Evolutionary conservation across 2,113 vertebrate genomes (phyloP), one percentile per base, ranked within the genome.

Genomic region (Paradoxurus hermaphroditus): DNA sequence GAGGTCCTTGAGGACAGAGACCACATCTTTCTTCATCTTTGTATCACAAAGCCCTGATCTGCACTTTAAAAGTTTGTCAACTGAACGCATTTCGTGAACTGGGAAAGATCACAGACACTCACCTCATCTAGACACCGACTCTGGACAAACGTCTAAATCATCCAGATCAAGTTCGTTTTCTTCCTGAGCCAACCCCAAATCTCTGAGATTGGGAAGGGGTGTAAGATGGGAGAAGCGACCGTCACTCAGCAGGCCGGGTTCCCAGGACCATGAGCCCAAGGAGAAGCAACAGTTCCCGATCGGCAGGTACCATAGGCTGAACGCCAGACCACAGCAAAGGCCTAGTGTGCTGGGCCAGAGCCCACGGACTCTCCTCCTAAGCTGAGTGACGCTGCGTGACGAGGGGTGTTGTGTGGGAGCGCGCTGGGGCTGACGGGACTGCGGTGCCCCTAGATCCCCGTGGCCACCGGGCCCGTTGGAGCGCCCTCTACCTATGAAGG

Each of bases 381-480:
- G 41, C 23, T 27, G 0, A 46, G 84, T 7, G 49, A 68, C 5
- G 7, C 36, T 7, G 1, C 14, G 73, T 36, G 49, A 79, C 36
- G 3, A 6, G 19, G 25, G 5, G 3, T 56, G 7, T 12, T 36
- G 4, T 34, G 41, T 56, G 19, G 49, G 65, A 62, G 73, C 15
- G 9, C 1, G 19, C 51, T 36, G 44, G 16, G 31, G 46, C 9
- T 4, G 4, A 67, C 59, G 39, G 62, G 23, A 36, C 29, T 19
- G 36, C 25, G 15, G 23, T 10, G 27, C 23, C 49, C 73, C 79
- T 36, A 29, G 23, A n/a, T 23, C 41, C 81, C 81, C 53, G 18
- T 0, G 4, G 79, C 79, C 65, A 31, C 0, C 0, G 25, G 65
- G 25, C n/a, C 53, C 36, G 8, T 12, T 15, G n/a, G 31, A 79